A percentile compares a stretch with the other conserved stretches of the same genome.
phyloP scores from a whole-genome alignment of 1,140 invertebrate genomes.

The Diabrotica undecimpunctata region DNA sequence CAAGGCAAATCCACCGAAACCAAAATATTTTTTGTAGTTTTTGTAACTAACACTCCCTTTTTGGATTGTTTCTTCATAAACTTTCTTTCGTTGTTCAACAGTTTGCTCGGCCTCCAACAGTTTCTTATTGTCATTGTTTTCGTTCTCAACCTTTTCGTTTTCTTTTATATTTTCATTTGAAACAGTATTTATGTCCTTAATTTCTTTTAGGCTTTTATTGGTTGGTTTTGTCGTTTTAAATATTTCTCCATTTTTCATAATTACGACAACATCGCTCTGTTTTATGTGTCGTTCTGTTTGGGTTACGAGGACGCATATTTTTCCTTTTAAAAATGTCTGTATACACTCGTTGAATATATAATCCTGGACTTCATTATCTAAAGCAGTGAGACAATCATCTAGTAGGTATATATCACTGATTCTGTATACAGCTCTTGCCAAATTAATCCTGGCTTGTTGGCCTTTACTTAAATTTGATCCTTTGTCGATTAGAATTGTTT shows the following conservation, averaged over 20 bases:
- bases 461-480: conserved; percentile 78
- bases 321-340: conserved; percentile 62
- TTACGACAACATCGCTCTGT: conserved; percentile 26
- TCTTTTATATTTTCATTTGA: conserved; percentile 20
- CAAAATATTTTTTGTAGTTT: no score
- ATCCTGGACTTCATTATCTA: conserved; percentile 76
- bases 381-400: conserved; percentile 79
- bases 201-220: not conserved
- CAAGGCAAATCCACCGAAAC: no score
- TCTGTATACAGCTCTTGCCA: conserved; percentile 81
- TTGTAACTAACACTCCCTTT: no score
- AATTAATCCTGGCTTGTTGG: conserved; percentile 85
- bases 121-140: not conserved
- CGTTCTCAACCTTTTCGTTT: conserved; percentile 1
- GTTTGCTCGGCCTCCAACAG: no score
- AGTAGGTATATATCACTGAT: conserved; percentile 75
- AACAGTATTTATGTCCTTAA: not conserved
- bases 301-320: conserved; percentile 72
- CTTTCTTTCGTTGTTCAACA: no score
- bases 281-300: conserved; percentile 56
- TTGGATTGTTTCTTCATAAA: no score
- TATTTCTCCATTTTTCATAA: conserved; percentile 28
- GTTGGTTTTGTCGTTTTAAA: conserved; percentile 25
- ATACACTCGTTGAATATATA: conserved; percentile 76
- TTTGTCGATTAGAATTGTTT: conserved; percentile 79